Evolutionary conservation across 2,888 invertebrate species (phyloP), one percentile per base, ranked within the genome.

Genomic region (Polietes domitor): DNA sequence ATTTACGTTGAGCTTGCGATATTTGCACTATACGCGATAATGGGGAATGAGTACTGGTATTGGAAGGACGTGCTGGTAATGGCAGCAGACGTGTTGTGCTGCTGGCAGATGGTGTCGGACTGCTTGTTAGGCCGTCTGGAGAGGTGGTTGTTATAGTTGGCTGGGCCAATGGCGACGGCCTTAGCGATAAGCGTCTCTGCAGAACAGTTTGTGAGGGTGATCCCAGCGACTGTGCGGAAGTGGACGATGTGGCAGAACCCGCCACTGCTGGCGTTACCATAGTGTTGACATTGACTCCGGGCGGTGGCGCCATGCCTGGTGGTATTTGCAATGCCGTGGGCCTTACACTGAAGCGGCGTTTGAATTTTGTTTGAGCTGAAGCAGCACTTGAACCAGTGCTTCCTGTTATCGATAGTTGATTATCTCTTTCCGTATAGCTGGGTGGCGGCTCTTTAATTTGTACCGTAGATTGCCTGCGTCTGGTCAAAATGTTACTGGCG

Each of bases 1-100:
- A 89, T 86, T 92, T 91, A 26, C 92, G 89, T 75, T 92, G 91
- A 17, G 92, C 92, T 88, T 92, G 91, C n/a, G 92, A 88, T 76
- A 91, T 92, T 82, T 92, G 92, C 71, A 91, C 92, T 32, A 92
- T 92, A 15, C 92, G 88, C 26, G 92, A 92, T 9, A 92, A 86
- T 32, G 92, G 92, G 0, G 92, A 92, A 79, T 92, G 92, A 15
- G 92, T 91, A 86, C 91, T 91, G 83, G 90, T 85, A n/a, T 81
- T 81, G 17, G 86, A 77, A 82, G 89, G 87, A 2, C 90, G 85
- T 12, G 82, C n/a, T 2, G 86, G 41, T 7, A 83, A 70, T 2
- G 90, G 89, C 41, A 90, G 58, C 53, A 90, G 78, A 0, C 91
- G 87, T 6, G 88, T 81, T 4, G 83, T 58, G 50, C 74, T 85